Evolutionary conservation across 2,113 vertebrate genomes (phyloP).

Genomic region (Hypocryptadius cinnamomeus): DNA sequence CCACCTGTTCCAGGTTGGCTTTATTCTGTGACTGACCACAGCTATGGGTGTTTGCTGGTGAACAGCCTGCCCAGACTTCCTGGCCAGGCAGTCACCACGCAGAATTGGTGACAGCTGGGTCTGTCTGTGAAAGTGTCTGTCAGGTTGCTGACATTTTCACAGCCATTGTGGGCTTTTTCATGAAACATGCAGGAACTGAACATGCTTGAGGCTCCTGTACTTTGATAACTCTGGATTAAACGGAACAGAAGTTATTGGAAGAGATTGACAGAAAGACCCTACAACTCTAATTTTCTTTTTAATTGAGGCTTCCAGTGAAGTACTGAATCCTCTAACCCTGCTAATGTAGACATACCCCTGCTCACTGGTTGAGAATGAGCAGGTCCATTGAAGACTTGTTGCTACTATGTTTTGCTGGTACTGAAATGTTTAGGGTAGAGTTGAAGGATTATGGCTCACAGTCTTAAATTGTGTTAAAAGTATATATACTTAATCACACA

Average conservation of each 20-base stretch:
- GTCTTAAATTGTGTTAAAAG: not conserved
- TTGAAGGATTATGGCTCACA: not conserved
- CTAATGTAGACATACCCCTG: not conserved
- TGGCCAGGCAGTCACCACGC: fast-evolving
- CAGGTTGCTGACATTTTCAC: not conserved
- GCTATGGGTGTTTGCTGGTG: not conserved
- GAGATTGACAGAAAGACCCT: not conserved
- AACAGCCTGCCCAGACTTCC: not conserved
- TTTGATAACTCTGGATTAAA: not conserved
- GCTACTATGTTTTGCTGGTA: not conserved
- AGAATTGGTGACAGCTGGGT: not conserved
- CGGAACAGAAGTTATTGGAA: not conserved
- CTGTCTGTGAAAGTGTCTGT: not conserved
- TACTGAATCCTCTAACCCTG: not conserved
- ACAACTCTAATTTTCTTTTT: not conserved
- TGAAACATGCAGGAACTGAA: not conserved
- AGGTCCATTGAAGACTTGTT: not conserved
- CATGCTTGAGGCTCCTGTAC: not conserved
- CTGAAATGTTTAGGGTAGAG: not conserved
- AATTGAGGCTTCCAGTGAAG: not conserved
- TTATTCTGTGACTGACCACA: not conserved
- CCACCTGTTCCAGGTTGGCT: not conserved
- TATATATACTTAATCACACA: not conserved
- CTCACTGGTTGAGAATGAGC: not conserved
- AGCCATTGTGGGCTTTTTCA: not conserved